Percentiles rank a stretch among this genome's conserved stretches.
Conservation (phyloP, 1,140 invertebrate species). For the Micrasema longulum region DNA sequence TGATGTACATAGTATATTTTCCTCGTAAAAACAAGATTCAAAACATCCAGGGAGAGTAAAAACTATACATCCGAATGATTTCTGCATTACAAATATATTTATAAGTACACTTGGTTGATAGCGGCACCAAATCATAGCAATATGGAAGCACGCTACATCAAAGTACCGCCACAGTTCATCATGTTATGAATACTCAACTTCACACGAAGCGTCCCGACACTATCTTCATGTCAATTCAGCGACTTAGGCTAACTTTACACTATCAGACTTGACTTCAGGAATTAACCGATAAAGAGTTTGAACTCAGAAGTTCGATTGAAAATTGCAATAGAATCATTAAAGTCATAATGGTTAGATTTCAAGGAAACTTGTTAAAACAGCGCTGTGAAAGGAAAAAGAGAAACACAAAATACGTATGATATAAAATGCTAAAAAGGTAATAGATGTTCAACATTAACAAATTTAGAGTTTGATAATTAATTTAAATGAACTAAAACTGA, state of each 20-base stretch:
- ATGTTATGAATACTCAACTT: constrained; percentile 9
- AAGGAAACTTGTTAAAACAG: too few species aligned
- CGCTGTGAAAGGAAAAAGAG: too few species aligned
- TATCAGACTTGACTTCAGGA: too few species aligned
- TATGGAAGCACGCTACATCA: constrained; percentile 12
- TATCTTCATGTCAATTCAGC: constrained; percentile 20
- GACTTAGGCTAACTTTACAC: constrained; percentile 17
- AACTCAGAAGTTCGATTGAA: too few species aligned
- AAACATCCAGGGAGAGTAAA: constrained; percentile 13
- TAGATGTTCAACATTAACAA: too few species aligned
- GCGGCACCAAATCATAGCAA: constrained; percentile 3
- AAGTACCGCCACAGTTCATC: constrained; percentile 28
- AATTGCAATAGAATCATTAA: too few species aligned
- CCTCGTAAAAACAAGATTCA: constrained; percentile 14
- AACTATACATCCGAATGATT: constrained; percentile 3
- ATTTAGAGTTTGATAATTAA: too few species aligned
- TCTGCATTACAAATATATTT: constrained; percentile 27
- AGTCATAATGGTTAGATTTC: too few species aligned
- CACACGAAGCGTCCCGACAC: constrained; percentile 19
- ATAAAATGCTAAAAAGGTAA: too few species aligned
- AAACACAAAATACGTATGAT: too few species aligned
- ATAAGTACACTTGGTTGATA: constrained; percentile 11
- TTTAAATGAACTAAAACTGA: too few species aligned
- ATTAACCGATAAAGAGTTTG: too few species aligned
- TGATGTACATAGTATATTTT: neutral